Percentiles rank a stretch among this genome's conserved stretches.
These are phyloP conservation scores for Tychaedon coryphoeus DNA, from an alignment of 2,113 vertebrate species.

Conservation along the genomic window DNA sequence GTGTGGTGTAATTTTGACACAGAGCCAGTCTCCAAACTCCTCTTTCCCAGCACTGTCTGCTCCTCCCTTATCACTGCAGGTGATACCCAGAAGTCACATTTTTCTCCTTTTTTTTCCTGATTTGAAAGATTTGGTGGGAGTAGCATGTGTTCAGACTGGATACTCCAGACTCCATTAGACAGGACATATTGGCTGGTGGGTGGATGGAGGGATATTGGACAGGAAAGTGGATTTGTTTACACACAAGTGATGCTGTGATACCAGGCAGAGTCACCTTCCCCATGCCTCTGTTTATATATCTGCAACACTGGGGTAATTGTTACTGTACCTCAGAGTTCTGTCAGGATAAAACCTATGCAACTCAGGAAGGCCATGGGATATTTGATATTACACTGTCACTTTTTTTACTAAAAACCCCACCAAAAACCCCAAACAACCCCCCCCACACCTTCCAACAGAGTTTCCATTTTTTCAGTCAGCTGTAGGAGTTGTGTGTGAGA, in stretches of 20 bases:
- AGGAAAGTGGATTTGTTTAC: background rate
- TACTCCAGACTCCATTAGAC: background rate
- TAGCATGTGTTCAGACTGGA: background rate
- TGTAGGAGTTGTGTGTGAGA: background rate
- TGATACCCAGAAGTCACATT: background rate
- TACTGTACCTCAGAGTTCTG: background rate
- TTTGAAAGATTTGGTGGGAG: background rate
- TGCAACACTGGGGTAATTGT: background rate
- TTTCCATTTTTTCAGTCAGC: background rate
- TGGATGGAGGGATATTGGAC: background rate
- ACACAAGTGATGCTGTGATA: background rate
- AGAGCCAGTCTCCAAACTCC: background rate
- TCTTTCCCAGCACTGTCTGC: background rate
- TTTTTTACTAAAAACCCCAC: background rate
- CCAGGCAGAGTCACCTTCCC: background rate
- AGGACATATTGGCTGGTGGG: background rate
- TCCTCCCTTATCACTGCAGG: background rate
- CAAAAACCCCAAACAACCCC: background rate
- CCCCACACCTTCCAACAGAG: background rate
- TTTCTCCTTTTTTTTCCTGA: background rate
- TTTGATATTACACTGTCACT: background rate
- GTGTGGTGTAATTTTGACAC: background rate
- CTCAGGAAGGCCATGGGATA: background rate
- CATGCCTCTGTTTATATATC: fast-evolving
- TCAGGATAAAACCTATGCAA: background rate